A percentile compares a stretch with the other conserved stretches of the same genome.
Conservation (phyloP, 2,797 vertebrate species). For the Phrynocephalus guinanensis region DNA sequence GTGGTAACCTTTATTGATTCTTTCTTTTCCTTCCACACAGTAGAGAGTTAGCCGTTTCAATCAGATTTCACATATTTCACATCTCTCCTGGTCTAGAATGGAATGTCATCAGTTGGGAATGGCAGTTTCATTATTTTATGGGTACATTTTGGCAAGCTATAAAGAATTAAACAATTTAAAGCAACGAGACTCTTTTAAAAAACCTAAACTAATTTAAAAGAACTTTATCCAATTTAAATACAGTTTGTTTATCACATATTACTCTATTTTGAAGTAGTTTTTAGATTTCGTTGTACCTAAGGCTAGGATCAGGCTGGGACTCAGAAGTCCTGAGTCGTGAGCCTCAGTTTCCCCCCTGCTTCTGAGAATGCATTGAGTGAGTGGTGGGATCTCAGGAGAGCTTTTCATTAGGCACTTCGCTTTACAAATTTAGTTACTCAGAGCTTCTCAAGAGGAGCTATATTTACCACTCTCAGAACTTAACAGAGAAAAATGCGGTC, state of each 20-base stretch:
- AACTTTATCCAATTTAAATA: too few relatives aligned
- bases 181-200: too few relatives aligned
- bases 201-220: too few relatives aligned
- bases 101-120: neutral
- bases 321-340: too few relatives aligned
- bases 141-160: too few relatives aligned
- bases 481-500: constrained; percentile 9
- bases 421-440: constrained; percentile 22
- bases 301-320: too few relatives aligned
- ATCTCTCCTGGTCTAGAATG: neutral
- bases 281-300: too few relatives aligned
- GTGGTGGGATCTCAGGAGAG: constrained; percentile 33
- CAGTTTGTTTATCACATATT: too few relatives aligned
- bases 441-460: constrained; percentile 23
- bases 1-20: neutral
- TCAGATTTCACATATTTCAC: neutral
- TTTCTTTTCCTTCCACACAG: neutral
- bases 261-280: too few relatives aligned
- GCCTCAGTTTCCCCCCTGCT: neutral
- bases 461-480: constrained; percentile 21
- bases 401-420: constrained; percentile 35
- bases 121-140: neutral
- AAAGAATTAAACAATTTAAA: too few relatives aligned
- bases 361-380: neutral
- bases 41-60: neutral